A percentile compares a stretch with the other conserved stretches of the same genome.
phyloP scores from a whole-genome alignment of 2,888 invertebrate genomes.

The Alsophila aescularia region DNA sequence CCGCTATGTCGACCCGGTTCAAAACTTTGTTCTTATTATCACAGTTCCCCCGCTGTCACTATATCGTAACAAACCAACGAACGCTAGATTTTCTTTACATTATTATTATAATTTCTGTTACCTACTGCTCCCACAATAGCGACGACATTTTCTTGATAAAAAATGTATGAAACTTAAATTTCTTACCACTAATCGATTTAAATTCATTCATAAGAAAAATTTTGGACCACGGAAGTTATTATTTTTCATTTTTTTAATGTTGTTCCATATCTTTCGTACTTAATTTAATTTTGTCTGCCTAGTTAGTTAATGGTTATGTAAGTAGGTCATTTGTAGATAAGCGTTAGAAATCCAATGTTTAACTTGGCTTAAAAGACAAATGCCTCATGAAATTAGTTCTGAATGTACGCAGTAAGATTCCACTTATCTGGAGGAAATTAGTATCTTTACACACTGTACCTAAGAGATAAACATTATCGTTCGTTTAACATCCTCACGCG shows the following conservation, averaged over 20 bases:
- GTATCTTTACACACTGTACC: slow-evolving; percentile 30
- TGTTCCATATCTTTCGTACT: not conserved
- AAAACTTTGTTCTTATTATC: slow-evolving; percentile 35
- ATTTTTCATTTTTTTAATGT: not conserved
- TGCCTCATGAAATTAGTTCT: not conserved
- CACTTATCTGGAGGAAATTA: slow-evolving; percentile 29
- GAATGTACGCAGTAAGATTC: slow-evolving; percentile 18
- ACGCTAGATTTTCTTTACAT: not conserved
- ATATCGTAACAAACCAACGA: not conserved
- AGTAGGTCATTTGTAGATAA: slow-evolving; percentile 21
- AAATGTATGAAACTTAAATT: not conserved
- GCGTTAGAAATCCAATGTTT: slow-evolving; percentile 7
- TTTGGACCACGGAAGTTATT: no score
- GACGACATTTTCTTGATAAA: no score
- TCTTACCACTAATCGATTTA: not conserved
- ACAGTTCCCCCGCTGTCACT: slow-evolving; percentile 28
- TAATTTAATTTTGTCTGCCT: slow-evolving; percentile 8
- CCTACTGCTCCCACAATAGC: no score
- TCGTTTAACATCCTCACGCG: slow-evolving; percentile 26
- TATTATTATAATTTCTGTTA: no score
- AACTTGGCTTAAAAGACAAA: slow-evolving; percentile 13
- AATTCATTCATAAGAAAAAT: no score
- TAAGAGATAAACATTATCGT: slow-evolving; percentile 32
- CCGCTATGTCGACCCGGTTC: slow-evolving; percentile 45
- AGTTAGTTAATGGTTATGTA: slow-evolving; percentile 11